A percentile compares a stretch with the other conserved stretches of the same genome.
These are phyloP conservation scores for Perognathus longimembris DNA, from an alignment of 2,113 vertebrate genomes.

Conservation along the genomic window DNA sequence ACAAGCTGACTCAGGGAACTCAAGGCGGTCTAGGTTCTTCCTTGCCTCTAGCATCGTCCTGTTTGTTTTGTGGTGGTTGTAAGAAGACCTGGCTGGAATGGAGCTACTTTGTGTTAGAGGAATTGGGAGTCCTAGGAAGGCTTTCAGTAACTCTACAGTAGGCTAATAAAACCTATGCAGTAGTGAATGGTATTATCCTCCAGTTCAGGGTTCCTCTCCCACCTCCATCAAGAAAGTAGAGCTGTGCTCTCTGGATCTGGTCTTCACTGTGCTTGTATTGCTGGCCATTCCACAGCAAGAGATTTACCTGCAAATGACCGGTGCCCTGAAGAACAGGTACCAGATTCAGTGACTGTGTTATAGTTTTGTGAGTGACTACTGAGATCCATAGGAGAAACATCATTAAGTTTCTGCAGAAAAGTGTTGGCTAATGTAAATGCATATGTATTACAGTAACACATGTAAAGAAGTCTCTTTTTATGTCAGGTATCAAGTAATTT, in stretches of 20 bases:
- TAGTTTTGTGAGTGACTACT: neutral
- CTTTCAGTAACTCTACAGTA: constrained; percentile 7
- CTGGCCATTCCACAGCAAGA: neutral
- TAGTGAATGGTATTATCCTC: neutral
- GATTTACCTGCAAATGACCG: neutral
- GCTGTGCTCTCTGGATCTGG: neutral
- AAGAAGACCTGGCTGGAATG: neutral
- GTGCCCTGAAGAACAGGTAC: neutral
- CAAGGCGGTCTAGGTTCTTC: neutral
- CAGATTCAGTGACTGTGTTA: neutral
- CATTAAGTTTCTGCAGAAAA: constrained; percentile 9
- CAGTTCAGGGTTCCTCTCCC: neutral
- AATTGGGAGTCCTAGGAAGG: neutral
- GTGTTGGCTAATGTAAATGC: constrained; percentile 22
- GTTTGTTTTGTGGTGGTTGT: neutral
- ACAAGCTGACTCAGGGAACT: neutral
- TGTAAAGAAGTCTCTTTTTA: neutral
- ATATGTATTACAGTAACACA: neutral
- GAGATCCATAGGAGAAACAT: neutral
- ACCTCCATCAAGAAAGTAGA: neutral
- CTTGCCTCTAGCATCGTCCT: neutral
- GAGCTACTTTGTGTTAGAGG: neutral
- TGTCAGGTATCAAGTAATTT: neutral
- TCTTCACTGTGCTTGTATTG: neutral
- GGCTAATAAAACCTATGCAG: neutral